Evolutionary conservation across 2,113 vertebrate species (phyloP), one percentile per base, ranked within the genome.

Genomic region (Lepidothrix coronata): DNA sequence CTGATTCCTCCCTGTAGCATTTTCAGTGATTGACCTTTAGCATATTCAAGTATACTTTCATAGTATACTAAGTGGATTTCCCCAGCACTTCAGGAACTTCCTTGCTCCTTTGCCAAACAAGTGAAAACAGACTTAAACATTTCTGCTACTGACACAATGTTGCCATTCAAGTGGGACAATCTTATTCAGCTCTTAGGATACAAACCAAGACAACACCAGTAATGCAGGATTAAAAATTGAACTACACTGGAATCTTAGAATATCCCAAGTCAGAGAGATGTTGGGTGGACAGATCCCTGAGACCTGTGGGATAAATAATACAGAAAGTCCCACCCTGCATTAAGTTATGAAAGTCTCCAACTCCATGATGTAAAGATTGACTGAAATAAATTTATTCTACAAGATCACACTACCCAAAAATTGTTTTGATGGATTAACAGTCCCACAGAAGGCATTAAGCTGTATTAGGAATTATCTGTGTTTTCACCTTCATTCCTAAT

Each of bases 1-100:
- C n/a, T 41, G 28, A 74, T 89, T 92, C 71, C 82, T 80, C 59
- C 67, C 54, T 89, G 73, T 37, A 95, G 41, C 43, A 87, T 94
- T 94, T 95, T 59, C 87, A 80, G 51, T 86, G 72, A 89, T 59
- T 91, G 71, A 71, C 43, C 78, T 86, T 90, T 33, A 92, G 51
- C 49, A 46, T 52, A 76, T 91, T 94, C 44, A 55, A 39, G 37
- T 12, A 39, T 6, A 89, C 78, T 75, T 91, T n/a, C 63, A 82
- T 5, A 89, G 52, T 55, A 44, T 1, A 88, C 65, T 41, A 52
- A 87, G 52, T 73, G 31, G 44, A 88, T 94, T 97, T 88, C 68
- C 48, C 39, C 37, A 89, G 61, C 44, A 96, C 81, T 91, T 48
- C 4, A 23, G 23, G 46, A 96, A 94, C 37, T 72, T 55, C 20